Percentiles rank a stretch among this genome's conserved stretches.
Evolutionary conservation across 1,140 invertebrate species (phyloP).

Genomic region (Hylaeus anthracinus): DNA sequence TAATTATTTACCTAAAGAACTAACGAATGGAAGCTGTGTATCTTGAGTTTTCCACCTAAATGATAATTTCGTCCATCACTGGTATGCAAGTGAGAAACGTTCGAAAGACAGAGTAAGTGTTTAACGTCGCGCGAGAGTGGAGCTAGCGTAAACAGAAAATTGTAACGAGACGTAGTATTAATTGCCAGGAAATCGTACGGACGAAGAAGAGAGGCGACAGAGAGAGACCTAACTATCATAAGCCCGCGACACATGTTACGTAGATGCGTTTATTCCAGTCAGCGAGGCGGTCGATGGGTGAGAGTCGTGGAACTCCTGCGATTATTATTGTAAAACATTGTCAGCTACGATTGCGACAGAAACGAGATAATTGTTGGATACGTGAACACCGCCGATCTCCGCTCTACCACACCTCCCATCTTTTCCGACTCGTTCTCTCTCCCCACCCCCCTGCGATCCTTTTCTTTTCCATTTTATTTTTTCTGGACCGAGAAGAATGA

Average conservation of each 20-base stretch:
- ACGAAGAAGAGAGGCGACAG: slow-evolving; percentile 29
- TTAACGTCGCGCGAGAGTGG: slow-evolving; percentile 17
- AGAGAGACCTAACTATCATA: slow-evolving; percentile 55
- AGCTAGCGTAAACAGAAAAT: slow-evolving; percentile 30
- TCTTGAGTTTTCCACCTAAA: too few species aligned
- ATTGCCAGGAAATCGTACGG: slow-evolving; percentile 29
- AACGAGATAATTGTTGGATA: neutral
- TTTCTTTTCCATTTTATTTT: neutral
- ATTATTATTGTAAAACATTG: slow-evolving; percentile 42
- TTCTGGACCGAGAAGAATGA: neutral
- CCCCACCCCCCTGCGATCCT: slow-evolving; percentile 17
- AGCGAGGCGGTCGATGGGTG: slow-evolving; percentile 29
- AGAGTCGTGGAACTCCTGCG: slow-evolving; percentile 17
- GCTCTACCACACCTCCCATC: slow-evolving; percentile 37
- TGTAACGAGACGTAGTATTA: slow-evolving; percentile 47
- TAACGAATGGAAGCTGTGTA: too few species aligned
- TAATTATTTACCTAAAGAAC: too few species aligned
- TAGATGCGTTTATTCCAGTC: slow-evolving; percentile 52
- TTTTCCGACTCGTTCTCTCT: slow-evolving; percentile 38
- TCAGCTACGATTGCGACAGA: neutral
- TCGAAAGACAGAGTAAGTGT: neutral
- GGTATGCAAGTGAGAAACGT: neutral
- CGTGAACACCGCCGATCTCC: slow-evolving; percentile 44
- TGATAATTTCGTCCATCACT: too few species aligned
- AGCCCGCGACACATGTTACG: slow-evolving; percentile 36